phyloP scores from a whole-genome alignment of 2,888 invertebrate genomes.

The Anodontia alba region DNA sequence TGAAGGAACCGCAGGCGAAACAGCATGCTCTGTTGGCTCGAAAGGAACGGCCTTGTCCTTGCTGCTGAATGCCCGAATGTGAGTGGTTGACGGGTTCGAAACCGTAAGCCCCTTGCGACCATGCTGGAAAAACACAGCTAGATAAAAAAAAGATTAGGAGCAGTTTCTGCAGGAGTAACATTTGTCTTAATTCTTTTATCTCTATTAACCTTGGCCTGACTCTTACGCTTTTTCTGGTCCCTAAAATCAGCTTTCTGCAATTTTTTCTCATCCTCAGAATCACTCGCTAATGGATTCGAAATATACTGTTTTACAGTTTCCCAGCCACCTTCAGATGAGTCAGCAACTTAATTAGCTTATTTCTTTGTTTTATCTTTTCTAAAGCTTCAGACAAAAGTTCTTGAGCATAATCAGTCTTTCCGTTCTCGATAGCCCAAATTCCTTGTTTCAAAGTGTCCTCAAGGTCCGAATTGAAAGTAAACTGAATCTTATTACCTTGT shows the following conservation, averaged over 20 bases:
- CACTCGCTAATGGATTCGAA: constrained; percentile 16
- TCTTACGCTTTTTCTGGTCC: too few species aligned
- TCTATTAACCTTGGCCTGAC: too few species aligned
- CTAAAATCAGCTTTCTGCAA: too few species aligned
- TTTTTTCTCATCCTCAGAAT: neutral
- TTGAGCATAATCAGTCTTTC: constrained; percentile 19
- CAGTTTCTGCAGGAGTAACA: neutral
- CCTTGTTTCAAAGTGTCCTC: neutral
- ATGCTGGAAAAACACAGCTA: too few species aligned
- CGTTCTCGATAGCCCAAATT: neutral
- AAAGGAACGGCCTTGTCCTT: neutral
- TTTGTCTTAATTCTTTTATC: neutral
- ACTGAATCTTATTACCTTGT: neutral
- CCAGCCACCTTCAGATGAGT: neutral
- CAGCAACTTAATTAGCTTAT: neutral
- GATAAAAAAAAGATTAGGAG: neutral
- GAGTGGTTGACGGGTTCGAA: too few species aligned
- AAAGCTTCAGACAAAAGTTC: constrained; percentile 21
- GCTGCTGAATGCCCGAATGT: too few species aligned
- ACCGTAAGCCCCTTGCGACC: neutral
- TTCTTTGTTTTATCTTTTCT: neutral
- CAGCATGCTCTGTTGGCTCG: neutral
- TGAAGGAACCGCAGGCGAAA: neutral
- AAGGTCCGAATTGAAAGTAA: neutral
- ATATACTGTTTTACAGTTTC: constrained; percentile 27